Percentiles rank a stretch among this genome's conserved stretches.
Evolutionary conservation across 2,113 vertebrate species (phyloP).

Genomic region (Catharus fuscescens): DNA sequence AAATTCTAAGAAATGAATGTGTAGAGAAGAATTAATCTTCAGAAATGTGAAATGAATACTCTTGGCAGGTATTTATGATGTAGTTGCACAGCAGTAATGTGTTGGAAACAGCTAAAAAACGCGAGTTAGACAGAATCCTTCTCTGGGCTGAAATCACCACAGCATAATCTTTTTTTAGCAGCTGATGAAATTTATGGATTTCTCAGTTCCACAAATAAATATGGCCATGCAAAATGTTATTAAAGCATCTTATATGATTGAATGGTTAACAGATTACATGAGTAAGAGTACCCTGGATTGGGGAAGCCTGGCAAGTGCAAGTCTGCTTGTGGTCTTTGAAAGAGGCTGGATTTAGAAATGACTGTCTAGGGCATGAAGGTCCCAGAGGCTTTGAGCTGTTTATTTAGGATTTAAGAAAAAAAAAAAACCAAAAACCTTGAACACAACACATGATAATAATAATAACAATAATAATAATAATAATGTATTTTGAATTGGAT

Average conservation of each 20-base stretch:
- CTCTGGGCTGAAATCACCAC: background rate
- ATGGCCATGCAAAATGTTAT: constrained; percentile 65
- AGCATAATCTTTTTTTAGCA: background rate
- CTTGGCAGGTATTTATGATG: background rate
- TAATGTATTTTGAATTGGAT: constrained; percentile 31
- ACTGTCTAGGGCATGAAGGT: background rate
- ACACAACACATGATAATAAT: background rate
- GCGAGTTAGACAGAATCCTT: background rate
- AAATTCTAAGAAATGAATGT: background rate
- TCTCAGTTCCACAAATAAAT: constrained; percentile 63
- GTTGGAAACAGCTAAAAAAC: background rate
- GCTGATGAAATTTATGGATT: constrained; percentile 14
- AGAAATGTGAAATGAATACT: background rate
- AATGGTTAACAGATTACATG: constrained; percentile 50
- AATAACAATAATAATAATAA: constrained; percentile 17
- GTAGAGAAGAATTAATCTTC: background rate
- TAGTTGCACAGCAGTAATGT: background rate
- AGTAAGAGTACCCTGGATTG: background rate
- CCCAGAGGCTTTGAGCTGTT: constrained; percentile 17
- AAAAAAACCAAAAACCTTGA: background rate
- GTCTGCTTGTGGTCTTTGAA: background rate
- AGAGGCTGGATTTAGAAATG: background rate
- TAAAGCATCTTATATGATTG: constrained; percentile 61
- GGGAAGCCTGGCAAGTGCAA: constrained; percentile 24
- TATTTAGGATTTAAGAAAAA: constrained; percentile 50